Evolutionary conservation across 2,888 invertebrate genomes (phyloP), one percentile per base, ranked within the genome.

Genomic region (Cerastis rubricosa): DNA sequence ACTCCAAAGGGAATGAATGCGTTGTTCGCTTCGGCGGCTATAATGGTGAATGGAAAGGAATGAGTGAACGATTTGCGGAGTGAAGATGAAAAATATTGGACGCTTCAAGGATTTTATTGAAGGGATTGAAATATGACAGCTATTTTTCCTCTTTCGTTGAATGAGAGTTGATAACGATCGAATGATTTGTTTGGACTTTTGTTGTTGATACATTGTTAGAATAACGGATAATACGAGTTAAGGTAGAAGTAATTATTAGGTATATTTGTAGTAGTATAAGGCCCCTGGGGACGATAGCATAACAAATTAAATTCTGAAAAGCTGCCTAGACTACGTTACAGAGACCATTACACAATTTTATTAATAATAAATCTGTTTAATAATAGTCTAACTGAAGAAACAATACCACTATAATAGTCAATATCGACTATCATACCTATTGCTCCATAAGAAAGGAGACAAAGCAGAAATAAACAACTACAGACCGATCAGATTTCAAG

Each of bases 21-120:
- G 81, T 80, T 86, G 84, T 86, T 86, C 87, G 84, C 78, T 88
- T 87, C 73, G 70, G 69, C 74, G 81, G 72, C 75, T 75, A 65
- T 80, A 74, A 77, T 79, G 63, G 64, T 43, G 78, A 81, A 78
- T 78, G 64, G 71, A 64, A 73, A 65, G 43, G 80, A 86, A 85
- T 78, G 80, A 65, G 80, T 73, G 78, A 85, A 86, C 71, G 88
- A 86, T 77, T 81, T 75, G 72, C 47, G 71, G 72, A 76, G 67
- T 76, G 67, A 47, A 81, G 77, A 71, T 67, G 79, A 76, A 80
- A 80, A 80, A 76, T 83, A 80, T 85, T 87, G 65, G 76, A 76
- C 73, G 67, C 79, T 78, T 76, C 12, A 71, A 80, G 78, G 49
- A 70, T 66, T 83, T 80, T 72, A 83, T 80, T 69, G 74, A 80